These are phyloP conservation scores for Neodiprion fabricii DNA, from an alignment of 1,140 invertebrate species.

Conservation along the genomic window DNA sequence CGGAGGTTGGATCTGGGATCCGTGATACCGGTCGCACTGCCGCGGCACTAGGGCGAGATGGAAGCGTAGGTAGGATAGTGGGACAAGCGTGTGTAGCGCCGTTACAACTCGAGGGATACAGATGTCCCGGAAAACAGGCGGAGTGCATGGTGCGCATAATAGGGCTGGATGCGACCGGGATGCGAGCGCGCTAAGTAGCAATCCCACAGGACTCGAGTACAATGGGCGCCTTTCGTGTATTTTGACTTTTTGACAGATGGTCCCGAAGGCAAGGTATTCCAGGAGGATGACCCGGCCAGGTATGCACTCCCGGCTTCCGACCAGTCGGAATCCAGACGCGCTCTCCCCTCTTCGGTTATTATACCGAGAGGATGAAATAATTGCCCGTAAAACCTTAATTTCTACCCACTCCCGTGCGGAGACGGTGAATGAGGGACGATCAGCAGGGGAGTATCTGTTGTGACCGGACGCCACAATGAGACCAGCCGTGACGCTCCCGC, in stretches of 20 bases:
- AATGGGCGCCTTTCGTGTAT: constrained; percentile 52
- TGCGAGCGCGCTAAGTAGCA: constrained; percentile 52
- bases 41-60: not conserved
- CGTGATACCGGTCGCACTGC: too few relatives aligned
- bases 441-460: constrained; percentile 47
- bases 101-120: constrained; percentile 35
- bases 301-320: not conserved
- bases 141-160: constrained; percentile 33
- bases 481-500: constrained; percentile 36
- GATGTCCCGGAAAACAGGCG: constrained; percentile 53
- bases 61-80: not conserved
- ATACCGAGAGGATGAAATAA: constrained; percentile 35
- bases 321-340: not conserved
- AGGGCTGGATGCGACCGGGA: constrained; percentile 23
- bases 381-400: constrained; percentile 44
- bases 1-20: too few relatives aligned
- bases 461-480: constrained; percentile 44
- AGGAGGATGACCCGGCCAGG: not conserved
- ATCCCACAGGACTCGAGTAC: constrained; percentile 51
- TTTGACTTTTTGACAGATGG: constrained; percentile 60
- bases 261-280: constrained; percentile 7
- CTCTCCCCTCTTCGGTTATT: not conserved
- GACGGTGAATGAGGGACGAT: constrained; percentile 23
- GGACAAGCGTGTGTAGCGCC: not conserved
- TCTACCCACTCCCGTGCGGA: constrained; percentile 29